Conservation (phyloP, 2,888 invertebrate genomes). For the Petrolisthes cinctipes region DNA sequence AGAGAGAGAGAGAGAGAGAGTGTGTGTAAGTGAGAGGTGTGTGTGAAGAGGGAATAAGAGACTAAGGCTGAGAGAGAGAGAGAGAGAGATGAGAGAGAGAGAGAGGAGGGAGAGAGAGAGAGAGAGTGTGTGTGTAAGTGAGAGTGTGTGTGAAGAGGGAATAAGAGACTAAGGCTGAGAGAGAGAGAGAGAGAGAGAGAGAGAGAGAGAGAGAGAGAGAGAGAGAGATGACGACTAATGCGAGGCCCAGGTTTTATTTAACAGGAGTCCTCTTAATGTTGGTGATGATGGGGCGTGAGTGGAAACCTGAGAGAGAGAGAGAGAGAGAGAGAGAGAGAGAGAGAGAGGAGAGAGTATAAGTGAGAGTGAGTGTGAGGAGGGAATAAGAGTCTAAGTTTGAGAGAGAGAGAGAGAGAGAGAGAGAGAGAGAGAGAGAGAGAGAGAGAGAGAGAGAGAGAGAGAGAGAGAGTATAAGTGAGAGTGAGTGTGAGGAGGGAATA, state of each 20-base stretch:
- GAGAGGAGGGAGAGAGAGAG: background rate
- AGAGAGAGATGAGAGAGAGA: too few relatives aligned
- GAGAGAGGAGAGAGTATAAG: background rate
- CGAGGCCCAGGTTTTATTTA: too few relatives aligned
- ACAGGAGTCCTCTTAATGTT: too few relatives aligned
- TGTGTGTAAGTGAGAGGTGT: background rate
- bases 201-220: conserved; percentile 1
- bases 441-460: background rate
- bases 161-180: background rate
- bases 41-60: background rate
- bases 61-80: background rate
- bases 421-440: conserved; percentile 16
- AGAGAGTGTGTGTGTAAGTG: background rate
- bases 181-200: conserved; percentile 1
- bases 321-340: background rate
- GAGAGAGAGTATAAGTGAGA: background rate
- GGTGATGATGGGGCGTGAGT: background rate
- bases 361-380: background rate
- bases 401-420: background rate
- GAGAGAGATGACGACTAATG: background rate
- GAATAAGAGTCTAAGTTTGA: too few relatives aligned
- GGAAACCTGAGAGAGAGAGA: background rate
- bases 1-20: background rate
- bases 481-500: background rate
- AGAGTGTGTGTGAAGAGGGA: background rate